Evolutionary conservation across 2,113 vertebrate species (phyloP), one percentile per base, ranked within the genome.

Genomic region (Chroicocephalus ridibundus): DNA sequence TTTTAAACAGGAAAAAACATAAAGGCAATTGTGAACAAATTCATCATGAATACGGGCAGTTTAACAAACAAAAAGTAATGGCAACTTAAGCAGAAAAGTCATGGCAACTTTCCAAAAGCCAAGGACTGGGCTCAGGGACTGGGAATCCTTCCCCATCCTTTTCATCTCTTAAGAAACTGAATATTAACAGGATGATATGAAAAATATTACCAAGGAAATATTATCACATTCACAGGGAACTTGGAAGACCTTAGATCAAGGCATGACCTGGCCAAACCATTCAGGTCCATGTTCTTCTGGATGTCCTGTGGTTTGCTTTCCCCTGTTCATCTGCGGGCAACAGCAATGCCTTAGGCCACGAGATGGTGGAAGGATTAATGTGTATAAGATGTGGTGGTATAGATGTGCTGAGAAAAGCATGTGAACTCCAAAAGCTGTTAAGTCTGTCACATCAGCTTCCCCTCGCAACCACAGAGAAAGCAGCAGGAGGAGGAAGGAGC

Each of bases 241-340:
- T 54, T 66, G 38, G 72, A 58, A 62, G 29, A 42, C 15, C 24
- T 90, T 25, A 15, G 44, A 15, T 22, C 20, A 22, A 54, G 49
- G 31, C 1, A 0, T 6, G 55, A 27, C 38, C 24, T 27, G 49
- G 69, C 17, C 27, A 54, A 10, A 69, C 4, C 17, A 0, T 25
- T 31, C 44, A 31, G 49, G 36, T 15, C 32, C 1, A 0, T 3
- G 2, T 8, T 88, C 16, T 65, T 34, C 69, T 47, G 15, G 22
- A 10, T 77, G 20, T 26, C 31, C 7, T 14, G 10, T 19, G 79
- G 11, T 55, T 86, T 81, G 21, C 22, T 57, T n/a, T 69, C 17
- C 20, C 0, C 1, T 8, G 8, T 54, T 82, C 72, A 86, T 15
- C 49, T 57, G 25, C 8, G 15, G 51, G 38, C 51, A 71, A 25